These are phyloP conservation scores for Holotrichia oblita DNA, from an alignment of 1,140 invertebrate species.

Conservation along the genomic window DNA sequence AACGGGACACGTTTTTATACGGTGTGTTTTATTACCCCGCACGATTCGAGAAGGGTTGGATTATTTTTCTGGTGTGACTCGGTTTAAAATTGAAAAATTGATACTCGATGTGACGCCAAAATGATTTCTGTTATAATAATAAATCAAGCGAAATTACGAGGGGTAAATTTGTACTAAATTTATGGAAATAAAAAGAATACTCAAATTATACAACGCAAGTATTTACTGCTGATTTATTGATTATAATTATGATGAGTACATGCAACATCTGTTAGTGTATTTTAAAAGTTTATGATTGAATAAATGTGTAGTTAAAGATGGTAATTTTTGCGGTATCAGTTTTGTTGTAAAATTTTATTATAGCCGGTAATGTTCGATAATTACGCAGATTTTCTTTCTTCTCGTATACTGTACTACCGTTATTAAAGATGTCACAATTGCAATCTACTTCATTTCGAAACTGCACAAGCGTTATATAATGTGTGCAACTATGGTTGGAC, in stretches of 20 bases:
- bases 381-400: constrained; percentile 1
- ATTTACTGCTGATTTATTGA: neutral
- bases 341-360: constrained; percentile 5
- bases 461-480: no score
- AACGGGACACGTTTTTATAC: constrained; percentile 34
- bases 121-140: no score
- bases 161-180: no score
- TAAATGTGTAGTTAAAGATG: neutral
- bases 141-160: no score
- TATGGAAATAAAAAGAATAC: no score
- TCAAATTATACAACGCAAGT: neutral
- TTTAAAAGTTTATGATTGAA: neutral
- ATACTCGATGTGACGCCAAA: neutral
- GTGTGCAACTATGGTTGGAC: no score
- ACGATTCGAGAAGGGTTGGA: constrained; percentile 23
- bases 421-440: no score
- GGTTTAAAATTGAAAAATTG: constrained; percentile 36
- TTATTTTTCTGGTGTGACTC: constrained; percentile 6
- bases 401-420: no score
- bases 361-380: neutral
- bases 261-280: neutral
- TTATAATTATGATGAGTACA: neutral
- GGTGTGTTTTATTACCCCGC: constrained; percentile 24
- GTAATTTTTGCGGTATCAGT: neutral
- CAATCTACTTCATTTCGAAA: no score